phyloP scores from a whole-genome alignment of 2,797 vertebrate genomes.

The Fratercula arctica region DNA sequence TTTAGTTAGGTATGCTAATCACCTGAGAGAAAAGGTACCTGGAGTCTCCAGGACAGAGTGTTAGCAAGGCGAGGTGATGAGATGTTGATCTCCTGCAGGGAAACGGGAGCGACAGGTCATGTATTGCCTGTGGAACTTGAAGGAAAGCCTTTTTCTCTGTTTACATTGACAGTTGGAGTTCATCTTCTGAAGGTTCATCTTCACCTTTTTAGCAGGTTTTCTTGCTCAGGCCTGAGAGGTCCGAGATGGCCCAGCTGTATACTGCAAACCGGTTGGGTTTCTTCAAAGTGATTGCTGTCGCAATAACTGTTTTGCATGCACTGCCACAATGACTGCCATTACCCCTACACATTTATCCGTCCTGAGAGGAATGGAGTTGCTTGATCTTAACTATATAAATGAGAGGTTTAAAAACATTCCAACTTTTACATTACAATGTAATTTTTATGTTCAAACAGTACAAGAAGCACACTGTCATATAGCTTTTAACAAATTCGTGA shows the following conservation, averaged over 20 bases:
- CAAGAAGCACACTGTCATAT: not conserved
- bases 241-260: not conserved
- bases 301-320: not conserved
- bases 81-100: not conserved
- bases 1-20: not conserved
- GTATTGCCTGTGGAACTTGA: not conserved
- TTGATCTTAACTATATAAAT: not conserved
- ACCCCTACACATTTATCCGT: not conserved
- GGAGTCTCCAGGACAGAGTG: not conserved
- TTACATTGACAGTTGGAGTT: not conserved
- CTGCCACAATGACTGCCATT: not conserved
- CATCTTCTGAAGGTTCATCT: not conserved
- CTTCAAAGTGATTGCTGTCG: not conserved
- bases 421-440: not conserved
- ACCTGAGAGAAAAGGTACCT: not conserved
- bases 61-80: not conserved
- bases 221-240: not conserved
- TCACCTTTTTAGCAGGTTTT: not conserved
- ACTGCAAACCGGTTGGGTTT: not conserved
- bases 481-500: not conserved
- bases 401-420: not conserved
- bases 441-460: not conserved
- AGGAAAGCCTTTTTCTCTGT: not conserved
- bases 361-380: not conserved
- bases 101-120: not conserved